Conservation (phyloP, 1,140 invertebrate species). For the Pseudachorutes palmiensis region DNA sequence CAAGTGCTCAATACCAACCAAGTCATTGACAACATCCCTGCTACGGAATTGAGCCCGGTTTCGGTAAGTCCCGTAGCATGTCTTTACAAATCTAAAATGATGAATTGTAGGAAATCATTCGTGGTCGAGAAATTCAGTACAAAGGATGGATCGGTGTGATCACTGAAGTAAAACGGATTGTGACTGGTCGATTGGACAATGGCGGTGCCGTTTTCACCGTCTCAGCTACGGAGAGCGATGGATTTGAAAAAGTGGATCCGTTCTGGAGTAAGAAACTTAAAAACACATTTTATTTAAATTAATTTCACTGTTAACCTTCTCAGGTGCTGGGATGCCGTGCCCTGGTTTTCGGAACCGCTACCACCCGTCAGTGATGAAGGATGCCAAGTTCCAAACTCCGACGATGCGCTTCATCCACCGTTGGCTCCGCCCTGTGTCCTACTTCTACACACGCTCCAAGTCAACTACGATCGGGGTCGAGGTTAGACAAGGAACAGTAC, state of each 20-base stretch:
- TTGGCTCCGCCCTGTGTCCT: constrained; percentile 18
- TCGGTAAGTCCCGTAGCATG: constrained; percentile 58
- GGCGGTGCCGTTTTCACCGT: constrained; percentile 20
- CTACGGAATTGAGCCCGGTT: constrained; percentile 64
- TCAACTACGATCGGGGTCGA: constrained; percentile 18
- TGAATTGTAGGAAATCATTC: no score
- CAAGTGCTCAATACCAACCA: constrained; percentile 77
- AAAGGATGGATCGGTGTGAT: constrained; percentile 8
- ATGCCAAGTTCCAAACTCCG: constrained; percentile 15
- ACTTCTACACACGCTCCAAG: constrained; percentile 18
- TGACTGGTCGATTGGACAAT: constrained; percentile 22
- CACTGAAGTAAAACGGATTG: constrained; percentile 18
- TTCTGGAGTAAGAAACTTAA: constrained; percentile 18
- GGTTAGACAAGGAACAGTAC: background rate
- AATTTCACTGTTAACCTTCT: background rate
- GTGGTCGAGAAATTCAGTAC: background rate
- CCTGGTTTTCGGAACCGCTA: constrained; percentile 24
- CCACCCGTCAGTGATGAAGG: constrained; percentile 1
- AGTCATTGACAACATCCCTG: constrained; percentile 70
- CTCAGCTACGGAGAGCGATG: constrained; percentile 22
- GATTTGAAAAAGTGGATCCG: constrained; percentile 29
- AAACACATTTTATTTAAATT: background rate
- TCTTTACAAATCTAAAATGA: no score
- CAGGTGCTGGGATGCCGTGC: constrained; percentile 9
- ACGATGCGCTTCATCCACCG: constrained; percentile 22